These are phyloP conservation scores for Taxidea taxus DNA, from an alignment of 2,113 vertebrate genomes.

Conservation along the genomic window DNA sequence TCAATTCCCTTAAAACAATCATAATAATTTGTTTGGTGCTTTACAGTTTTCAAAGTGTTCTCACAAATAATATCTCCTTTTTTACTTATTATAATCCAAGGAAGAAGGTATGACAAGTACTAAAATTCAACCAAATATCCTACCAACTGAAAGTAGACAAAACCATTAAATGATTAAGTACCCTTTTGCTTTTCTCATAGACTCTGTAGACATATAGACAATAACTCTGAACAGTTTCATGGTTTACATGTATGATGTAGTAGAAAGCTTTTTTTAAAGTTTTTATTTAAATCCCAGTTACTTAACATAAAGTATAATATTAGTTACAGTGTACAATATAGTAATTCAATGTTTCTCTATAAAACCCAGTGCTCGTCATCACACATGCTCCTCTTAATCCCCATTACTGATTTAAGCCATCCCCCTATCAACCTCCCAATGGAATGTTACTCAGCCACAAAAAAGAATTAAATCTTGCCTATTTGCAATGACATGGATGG, in stretches of 20 bases:
- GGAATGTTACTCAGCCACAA: neutral
- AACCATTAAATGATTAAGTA: neutral
- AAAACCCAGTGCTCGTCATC: too few relatives aligned
- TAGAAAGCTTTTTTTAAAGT: neutral
- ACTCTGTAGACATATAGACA: neutral
- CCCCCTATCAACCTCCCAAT: neutral
- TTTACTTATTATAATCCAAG: neutral
- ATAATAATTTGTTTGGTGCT: neutral
- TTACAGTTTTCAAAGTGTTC: neutral
- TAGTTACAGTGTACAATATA: neutral
- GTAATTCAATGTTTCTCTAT: neutral
- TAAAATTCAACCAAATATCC: neutral
- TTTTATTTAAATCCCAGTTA: neutral
- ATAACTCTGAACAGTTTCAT: neutral
- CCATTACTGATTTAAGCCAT: neutral
- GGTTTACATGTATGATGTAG: neutral
- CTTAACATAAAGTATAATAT: neutral
- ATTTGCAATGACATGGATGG: neutral
- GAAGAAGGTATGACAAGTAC: neutral
- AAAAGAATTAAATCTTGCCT: neutral
- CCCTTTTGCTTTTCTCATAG: neutral
- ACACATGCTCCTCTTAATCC: neutral
- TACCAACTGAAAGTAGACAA: neutral
- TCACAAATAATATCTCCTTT: neutral
- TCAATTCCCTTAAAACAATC: neutral